These are phyloP conservation scores for Pachydiplax longipennis DNA, from an alignment of 2,888 invertebrate species.

Conservation along the genomic window DNA sequence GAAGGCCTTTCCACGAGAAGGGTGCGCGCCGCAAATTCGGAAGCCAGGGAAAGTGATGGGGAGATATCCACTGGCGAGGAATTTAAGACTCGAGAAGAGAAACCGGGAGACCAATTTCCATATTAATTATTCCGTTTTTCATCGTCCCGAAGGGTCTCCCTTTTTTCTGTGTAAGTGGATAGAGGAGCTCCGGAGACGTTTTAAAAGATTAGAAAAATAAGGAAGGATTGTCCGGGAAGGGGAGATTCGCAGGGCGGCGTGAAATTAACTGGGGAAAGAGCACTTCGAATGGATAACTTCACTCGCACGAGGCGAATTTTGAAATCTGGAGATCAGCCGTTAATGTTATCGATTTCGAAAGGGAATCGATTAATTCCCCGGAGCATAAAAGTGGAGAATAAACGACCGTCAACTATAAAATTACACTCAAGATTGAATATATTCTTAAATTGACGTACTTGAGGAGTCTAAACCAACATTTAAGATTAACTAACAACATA, in stretches of 20 bases:
- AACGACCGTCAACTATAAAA: too few species aligned
- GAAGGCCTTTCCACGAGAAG: neutral
- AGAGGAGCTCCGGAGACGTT: neutral
- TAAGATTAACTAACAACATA: too few species aligned
- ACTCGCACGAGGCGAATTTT: too few species aligned
- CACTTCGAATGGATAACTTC: neutral
- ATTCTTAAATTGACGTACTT: too few species aligned
- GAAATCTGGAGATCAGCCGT: too few species aligned
- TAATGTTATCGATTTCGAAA: too few species aligned
- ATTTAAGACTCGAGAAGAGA: neutral
- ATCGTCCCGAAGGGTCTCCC: neutral
- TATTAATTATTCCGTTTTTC: neutral
- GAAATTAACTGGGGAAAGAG: neutral
- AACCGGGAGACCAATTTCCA: neutral
- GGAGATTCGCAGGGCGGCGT: neutral
- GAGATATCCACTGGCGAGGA: neutral
- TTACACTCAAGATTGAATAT: too few species aligned
- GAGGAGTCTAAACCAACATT: too few species aligned
- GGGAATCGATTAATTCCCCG: too few species aligned
- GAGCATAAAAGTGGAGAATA: too few species aligned
- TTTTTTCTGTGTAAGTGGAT: neutral
- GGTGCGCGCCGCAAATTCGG: neutral
- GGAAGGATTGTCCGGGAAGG: neutral
- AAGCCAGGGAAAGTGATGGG: neutral
- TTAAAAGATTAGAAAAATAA: neutral